Percentiles rank a stretch among this genome's conserved stretches.
Evolutionary conservation across 2,113 vertebrate genomes (phyloP).

Genomic region (Pionites leucogaster): DNA sequence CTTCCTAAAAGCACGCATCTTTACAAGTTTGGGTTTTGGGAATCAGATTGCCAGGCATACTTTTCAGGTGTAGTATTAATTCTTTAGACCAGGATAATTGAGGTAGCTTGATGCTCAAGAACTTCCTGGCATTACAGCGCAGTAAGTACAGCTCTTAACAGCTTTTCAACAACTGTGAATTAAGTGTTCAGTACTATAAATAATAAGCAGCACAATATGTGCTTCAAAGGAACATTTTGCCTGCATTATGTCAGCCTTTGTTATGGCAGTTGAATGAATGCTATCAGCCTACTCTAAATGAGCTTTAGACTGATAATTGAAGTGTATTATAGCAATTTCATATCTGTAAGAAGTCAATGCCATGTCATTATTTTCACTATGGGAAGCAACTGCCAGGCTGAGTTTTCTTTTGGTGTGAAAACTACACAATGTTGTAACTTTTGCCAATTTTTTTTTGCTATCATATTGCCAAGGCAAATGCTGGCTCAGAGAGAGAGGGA

Average conservation of each 20-base stretch:
- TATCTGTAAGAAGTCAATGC: neutral
- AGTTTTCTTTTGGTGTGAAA: neutral
- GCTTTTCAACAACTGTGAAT: neutral
- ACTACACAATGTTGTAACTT: neutral
- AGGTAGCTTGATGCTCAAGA: neutral
- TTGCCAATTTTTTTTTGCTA: neutral
- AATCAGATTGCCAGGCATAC: neutral
- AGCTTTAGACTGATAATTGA: conserved; percentile 15
- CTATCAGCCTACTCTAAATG: neutral
- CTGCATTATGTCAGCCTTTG: conserved; percentile 22
- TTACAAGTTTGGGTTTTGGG: neutral
- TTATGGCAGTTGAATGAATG: neutral
- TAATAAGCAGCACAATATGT: neutral
- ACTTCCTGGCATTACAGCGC: neutral
- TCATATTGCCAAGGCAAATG: neutral
- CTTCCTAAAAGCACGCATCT: neutral
- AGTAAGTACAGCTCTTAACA: neutral
- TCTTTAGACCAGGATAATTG: neutral
- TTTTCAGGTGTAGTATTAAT: neutral
- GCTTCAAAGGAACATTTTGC: neutral
- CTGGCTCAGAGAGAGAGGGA: neutral
- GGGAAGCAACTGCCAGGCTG: neutral
- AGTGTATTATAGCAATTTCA: conserved; percentile 4
- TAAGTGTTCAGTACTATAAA: neutral
- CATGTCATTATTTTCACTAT: conserved; percentile 3